These are phyloP conservation scores for Trinectes maculatus DNA, from an alignment of 2,113 vertebrate species.

Conservation along the genomic window DNA sequence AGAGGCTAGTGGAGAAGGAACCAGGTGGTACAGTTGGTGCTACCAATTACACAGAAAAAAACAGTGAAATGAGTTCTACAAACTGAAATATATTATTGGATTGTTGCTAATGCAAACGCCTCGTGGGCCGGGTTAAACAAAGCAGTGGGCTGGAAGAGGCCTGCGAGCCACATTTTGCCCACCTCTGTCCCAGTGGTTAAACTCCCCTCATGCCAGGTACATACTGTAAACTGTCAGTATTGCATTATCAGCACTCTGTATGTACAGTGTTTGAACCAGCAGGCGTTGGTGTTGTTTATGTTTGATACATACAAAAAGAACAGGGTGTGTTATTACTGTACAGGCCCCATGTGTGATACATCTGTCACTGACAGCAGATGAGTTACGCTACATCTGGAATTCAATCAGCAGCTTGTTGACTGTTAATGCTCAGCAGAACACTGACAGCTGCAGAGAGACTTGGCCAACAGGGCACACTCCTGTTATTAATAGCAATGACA, in stretches of 20 bases:
- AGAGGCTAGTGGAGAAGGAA: too few species aligned
- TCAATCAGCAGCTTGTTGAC: conserved; percentile 5
- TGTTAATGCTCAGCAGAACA: conserved; percentile 13
- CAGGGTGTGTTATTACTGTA: not conserved
- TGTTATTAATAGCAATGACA: conserved; percentile 55
- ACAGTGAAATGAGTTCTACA: too few species aligned
- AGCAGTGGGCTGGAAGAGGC: too few species aligned
- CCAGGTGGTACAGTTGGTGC: too few species aligned
- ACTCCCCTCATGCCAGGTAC: not conserved
- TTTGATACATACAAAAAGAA: not conserved
- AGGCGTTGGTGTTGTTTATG: not conserved
- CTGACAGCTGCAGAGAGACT: not conserved
- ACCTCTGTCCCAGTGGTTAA: not conserved
- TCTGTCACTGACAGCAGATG: not conserved
- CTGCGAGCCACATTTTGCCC: too few species aligned
- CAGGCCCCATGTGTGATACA: not conserved
- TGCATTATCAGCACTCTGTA: not conserved
- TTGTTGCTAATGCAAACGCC: too few species aligned
- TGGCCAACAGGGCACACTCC: conserved; percentile 24
- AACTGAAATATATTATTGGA: too few species aligned
- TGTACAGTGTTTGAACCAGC: not conserved
- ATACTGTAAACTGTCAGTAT: not conserved
- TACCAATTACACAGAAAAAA: too few species aligned
- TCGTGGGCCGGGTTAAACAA: too few species aligned
- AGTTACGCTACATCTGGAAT: not conserved